phyloP scores from a whole-genome alignment of 2,113 vertebrate species.

The Promerops cafer region DNA sequence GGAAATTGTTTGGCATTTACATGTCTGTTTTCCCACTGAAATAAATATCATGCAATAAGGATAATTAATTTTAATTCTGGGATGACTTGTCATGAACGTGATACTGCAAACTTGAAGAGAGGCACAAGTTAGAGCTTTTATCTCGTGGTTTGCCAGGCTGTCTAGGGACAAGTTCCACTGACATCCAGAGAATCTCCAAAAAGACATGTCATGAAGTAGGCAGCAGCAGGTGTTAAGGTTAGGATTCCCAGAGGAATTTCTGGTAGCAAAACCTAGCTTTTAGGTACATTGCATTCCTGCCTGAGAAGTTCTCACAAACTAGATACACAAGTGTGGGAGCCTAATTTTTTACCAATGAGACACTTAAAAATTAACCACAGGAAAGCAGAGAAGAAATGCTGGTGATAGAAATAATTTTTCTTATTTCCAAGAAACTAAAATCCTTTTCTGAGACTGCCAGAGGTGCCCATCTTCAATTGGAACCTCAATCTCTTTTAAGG shows the following conservation, averaged over 20 bases:
- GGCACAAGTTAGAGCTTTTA: not conserved
- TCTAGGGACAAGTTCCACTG: not conserved
- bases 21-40: not conserved
- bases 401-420: not conserved
- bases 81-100: not conserved
- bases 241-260: not conserved
- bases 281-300: not conserved
- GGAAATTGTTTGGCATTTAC: not conserved
- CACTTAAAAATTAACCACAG: not conserved
- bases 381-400: not conserved
- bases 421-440: not conserved
- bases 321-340: not conserved
- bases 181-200: not conserved
- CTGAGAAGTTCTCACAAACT: not conserved
- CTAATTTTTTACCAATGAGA: not conserved
- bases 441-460: not conserved
- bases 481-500: not conserved
- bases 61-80: not conserved
- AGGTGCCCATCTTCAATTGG: not conserved
- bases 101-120: not conserved
- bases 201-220: rapidly evolving
- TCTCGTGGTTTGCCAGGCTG: not conserved
- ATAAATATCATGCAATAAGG: not conserved
- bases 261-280: not conserved
- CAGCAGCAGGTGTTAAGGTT: not conserved